Base-by-base conservation (phyloP, 2,113 vertebrate species). In the Pitta sordida region DNA sequence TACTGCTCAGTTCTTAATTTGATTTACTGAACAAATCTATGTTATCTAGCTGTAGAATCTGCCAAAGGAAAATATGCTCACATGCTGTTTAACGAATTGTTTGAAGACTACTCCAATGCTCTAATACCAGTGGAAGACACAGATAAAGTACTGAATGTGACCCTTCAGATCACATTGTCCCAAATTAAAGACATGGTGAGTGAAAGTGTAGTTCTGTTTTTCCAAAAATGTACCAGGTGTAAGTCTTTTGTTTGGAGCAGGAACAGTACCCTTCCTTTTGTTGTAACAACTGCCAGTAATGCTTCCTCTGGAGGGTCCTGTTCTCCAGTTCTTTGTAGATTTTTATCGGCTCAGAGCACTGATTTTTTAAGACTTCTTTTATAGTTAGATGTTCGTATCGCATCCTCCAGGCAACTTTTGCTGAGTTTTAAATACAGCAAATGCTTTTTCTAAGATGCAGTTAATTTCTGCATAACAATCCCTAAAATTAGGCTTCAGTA, bases 141-240 rank as follows among this genome's bases (percentile, higher is more conserved):
- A 43, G 99, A 99, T 93, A 97, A 97, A 86, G 98, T 98, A 30
- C 95, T 99, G 83, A 99, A 99, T 51, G 99, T 99, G 76, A 99
- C 99, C 3, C 98, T 99, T 90, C 99, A 99, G 97, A 98, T 99
- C 92, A 99, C 99, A 3, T 98, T 99, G 70, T 99, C 99, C 34
- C 99, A 99, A 97, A 99, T 99, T 94, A 99, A 99, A 97, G 99
- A 99, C 84, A 99, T 99, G 99, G 99, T 99, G 93, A 98, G 98
- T 97, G 76, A 67, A 32, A 62, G 29, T 9, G 34, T 4, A 32
- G 9, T 41, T 44, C 64, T 62, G 2, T 43, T 58, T 74, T 70
- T 60, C n/a, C 63, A 18, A 70, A 53, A 70, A 63, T 37, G 4
- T 56, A 18, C 7, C 51, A 22, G 23, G 29, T 36, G 24, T 48